Evolutionary conservation across 64 coral and sea anemone genomes (phyloP).

Genomic region (Anthopleura sola): DNA sequence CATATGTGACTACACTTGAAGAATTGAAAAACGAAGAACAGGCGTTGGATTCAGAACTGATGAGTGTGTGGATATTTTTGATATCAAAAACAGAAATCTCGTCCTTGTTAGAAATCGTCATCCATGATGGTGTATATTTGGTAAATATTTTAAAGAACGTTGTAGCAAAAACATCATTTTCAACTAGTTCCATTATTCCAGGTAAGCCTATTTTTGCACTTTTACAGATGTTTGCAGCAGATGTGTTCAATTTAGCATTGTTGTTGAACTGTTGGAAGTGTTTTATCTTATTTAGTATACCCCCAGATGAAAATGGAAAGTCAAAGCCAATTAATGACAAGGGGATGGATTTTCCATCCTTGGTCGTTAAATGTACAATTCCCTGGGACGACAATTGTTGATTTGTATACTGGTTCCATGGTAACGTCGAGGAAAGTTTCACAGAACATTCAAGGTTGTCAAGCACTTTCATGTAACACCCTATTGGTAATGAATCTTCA

Average conservation of each 20-base stretch:
- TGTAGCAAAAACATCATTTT: neutral
- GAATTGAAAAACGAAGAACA: neutral
- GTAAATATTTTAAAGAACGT: neutral
- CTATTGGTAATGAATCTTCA: neutral
- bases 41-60: neutral
- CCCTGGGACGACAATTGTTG: neutral
- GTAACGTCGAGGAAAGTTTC: neutral
- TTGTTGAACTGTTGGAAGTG: neutral
- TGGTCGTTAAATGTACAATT: neutral
- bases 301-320: neutral
- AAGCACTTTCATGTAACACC: neutral
- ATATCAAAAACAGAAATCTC: neutral
- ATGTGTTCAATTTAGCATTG: neutral
- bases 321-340: neutral
- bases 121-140: neutral
- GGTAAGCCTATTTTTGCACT: neutral
- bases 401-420: neutral
- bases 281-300: neutral
- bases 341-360: neutral
- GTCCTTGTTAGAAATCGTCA: neutral
- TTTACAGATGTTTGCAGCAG: neutral
- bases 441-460: neutral
- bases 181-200: neutral
- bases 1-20: neutral
- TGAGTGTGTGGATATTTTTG: neutral